Evolutionary conservation across 1,140 invertebrate species (phyloP).

Genomic region (Papilio polyxenes): DNA sequence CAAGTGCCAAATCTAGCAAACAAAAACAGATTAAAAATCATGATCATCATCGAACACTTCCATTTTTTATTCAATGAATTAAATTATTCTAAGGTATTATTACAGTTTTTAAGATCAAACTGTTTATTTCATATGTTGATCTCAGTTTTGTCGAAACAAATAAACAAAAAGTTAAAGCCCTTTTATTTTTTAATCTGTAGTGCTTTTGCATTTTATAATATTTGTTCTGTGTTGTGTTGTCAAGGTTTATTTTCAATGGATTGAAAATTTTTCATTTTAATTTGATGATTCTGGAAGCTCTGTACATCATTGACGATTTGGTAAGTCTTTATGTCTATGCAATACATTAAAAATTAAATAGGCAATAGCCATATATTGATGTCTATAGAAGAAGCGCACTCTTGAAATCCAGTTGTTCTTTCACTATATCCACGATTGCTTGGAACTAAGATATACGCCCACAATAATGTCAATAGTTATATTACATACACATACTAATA

Average conservation of each 20-base stretch:
- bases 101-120: background rate
- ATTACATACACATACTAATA: background rate
- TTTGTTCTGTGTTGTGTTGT: conserved; percentile 20
- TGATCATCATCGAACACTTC: background rate
- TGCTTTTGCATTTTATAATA: background rate
- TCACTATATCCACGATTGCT: conserved; percentile 1
- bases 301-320: conserved; percentile 29
- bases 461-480: conserved; percentile 2
- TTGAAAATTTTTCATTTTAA: background rate
- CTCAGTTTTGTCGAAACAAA: background rate
- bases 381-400: background rate
- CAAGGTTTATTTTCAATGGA: conserved; percentile 28
- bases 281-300: conserved; percentile 18
- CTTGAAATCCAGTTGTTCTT: background rate
- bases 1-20: background rate
- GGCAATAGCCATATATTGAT: background rate
- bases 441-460: background rate
- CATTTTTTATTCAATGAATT: background rate
- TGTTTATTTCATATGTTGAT: background rate
- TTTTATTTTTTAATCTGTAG: conserved; percentile 5
- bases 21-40: background rate
- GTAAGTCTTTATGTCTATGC: conserved; percentile 13
- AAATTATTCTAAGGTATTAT: background rate
- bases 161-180: background rate
- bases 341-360: background rate